These are phyloP conservation scores for Nicator chloris DNA, from an alignment of 2,113 vertebrate species.

Conservation along the genomic window DNA sequence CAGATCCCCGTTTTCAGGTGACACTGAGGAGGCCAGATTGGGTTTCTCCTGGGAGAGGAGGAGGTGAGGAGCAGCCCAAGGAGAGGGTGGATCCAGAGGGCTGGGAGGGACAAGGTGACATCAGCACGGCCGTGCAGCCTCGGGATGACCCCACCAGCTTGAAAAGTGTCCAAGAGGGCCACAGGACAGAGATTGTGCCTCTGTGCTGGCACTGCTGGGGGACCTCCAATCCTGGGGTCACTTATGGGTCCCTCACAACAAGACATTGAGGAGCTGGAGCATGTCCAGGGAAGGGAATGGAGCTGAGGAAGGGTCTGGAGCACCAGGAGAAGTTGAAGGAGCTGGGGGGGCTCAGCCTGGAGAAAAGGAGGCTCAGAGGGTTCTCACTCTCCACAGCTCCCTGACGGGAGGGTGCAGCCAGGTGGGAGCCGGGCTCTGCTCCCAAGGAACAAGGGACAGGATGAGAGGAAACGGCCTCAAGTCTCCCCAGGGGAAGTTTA, in stretches of 20 bases:
- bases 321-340: accelerated
- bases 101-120: not conserved
- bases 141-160: not conserved
- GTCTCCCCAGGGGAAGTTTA: not conserved
- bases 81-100: not conserved
- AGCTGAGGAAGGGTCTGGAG: not conserved
- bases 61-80: not conserved
- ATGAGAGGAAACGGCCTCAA: not conserved
- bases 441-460: not conserved
- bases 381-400: accelerated
- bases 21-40: conserved; percentile 41
- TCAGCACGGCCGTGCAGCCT: accelerated
- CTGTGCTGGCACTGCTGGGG: not conserved
- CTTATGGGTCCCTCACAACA: not conserved
- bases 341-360: accelerated
- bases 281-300: accelerated
- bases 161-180: not conserved
- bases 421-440: accelerated
- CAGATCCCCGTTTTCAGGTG: conserved; percentile 45
- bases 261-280: accelerated
- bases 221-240: accelerated
- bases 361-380: not conserved
- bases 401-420: accelerated
- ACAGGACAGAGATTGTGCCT: not conserved
- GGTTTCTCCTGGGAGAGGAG: conserved; percentile 9